Base-by-base conservation (phyloP, 2,888 invertebrate genomes). In the Sarcophaga carnaria region DNA sequence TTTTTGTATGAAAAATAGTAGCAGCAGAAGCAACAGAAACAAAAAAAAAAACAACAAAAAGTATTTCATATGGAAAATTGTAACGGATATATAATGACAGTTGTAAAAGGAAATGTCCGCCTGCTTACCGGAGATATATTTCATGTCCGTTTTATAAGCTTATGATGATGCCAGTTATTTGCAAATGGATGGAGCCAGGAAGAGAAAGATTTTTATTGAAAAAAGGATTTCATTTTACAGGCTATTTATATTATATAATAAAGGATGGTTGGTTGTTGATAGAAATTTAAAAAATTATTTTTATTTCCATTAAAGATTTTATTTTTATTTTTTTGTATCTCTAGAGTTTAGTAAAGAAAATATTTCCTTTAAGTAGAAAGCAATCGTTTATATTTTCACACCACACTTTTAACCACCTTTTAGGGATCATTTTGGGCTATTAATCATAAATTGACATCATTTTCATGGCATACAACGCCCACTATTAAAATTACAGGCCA, bases 101-200 rank as follows among this genome's bases (percentile, higher is more conserved):
- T 66, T 81, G 79, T 80, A 80, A 88, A 77, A 91, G 93, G 93
- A 93, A 91, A 91, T 93, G 92, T 93, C 93, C 93, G 93, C 92
- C 92, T 91, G 91, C 90, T 91, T 91, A 91, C 92, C 92, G 93
- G 92, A 93, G 93, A 93, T 93, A 91, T 90, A 91, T 91, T 93
- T 92, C 91, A 92, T 92, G 92, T 92, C 92, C 92, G 91, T 79
- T 88, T 79, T 88, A 89, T 85, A 84, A 76, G 84, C 71, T 75
- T 74, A 80, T 82, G 81, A 66, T 81, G 62, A 69, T 64, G 20
- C 75, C 54, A 54, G 54, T 54, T 54, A 54, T 54, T 12, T 12
- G 1, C 12, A 54, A 54, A 54, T 49, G 49, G 8, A 12, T 14
- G 14, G 4, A 11, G 14, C 49, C 49, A 54, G 14, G 3, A 4